Conservation (phyloP, 2,113 vertebrate genomes). For the Myotis davidii region DNA sequence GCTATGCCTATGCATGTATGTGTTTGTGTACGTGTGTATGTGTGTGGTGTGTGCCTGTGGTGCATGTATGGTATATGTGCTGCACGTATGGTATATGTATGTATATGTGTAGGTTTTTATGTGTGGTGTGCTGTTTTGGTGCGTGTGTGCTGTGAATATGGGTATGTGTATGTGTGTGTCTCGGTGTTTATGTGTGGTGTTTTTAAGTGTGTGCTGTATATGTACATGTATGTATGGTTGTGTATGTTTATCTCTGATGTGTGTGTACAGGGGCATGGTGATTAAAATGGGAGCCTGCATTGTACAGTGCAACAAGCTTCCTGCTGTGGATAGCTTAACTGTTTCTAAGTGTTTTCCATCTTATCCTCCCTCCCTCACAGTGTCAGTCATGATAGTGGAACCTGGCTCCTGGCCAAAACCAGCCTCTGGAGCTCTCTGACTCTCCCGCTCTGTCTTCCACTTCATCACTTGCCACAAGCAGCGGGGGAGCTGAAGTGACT, state of each 20-base stretch:
- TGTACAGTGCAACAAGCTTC: neutral
- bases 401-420: neutral
- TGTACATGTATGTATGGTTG: neutral
- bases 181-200: neutral
- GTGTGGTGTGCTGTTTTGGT: neutral
- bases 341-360: neutral
- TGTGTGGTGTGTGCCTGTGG: neutral
- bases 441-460: neutral
- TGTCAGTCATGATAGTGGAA: neutral
- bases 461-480: neutral
- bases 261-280: neutral
- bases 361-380: neutral
- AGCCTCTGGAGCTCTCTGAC: neutral
- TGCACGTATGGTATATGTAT: neutral
- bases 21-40: neutral
- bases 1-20: neutral
- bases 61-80: neutral
- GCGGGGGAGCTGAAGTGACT: constrained; percentile 38
- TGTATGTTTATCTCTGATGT: neutral
- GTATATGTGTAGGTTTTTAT: neutral
- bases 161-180: neutral
- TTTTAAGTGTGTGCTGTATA: neutral
- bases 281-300: neutral
- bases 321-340: neutral
- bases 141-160: neutral